Conservation (phyloP, 2,888 invertebrate genomes). For the Thysanoteuthis rhombus region DNA sequence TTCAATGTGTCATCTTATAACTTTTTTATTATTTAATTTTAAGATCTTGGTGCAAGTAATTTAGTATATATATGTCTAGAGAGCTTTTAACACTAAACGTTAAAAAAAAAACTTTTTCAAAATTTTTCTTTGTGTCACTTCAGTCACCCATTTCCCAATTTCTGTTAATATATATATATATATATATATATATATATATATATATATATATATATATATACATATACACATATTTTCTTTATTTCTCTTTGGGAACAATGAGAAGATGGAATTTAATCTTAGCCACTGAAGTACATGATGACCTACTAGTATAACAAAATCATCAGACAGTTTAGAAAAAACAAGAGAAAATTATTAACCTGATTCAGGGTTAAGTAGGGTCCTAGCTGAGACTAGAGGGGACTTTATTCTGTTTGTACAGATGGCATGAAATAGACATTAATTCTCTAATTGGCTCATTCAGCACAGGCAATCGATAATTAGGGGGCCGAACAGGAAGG, state of each 20-base stretch:
- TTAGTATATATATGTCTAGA: too few relatives aligned
- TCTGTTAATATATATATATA: neutral
- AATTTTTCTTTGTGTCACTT: too few relatives aligned
- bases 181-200: neutral
- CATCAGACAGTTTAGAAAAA: neutral
- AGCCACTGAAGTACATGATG: neutral
- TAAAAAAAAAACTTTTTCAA: too few relatives aligned
- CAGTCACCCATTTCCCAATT: too few relatives aligned
- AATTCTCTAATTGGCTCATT: neutral
- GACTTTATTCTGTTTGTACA: neutral
- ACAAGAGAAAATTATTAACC: neutral
- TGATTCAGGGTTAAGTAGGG: neutral
- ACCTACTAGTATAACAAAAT: neutral
- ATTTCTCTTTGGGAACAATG: neutral
- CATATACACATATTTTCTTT: neutral
- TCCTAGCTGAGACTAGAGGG: neutral
- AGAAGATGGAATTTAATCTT: neutral
- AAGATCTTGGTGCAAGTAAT: too few relatives aligned
- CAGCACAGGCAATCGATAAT: neutral
- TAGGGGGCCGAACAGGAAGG: neutral
- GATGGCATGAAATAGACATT: neutral
- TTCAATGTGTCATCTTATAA: too few relatives aligned
- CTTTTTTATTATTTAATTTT: too few relatives aligned
- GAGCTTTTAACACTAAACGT: too few relatives aligned
- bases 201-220: neutral